phyloP scores from a whole-genome alignment of 2,888 invertebrate genomes.

The Tachina fera region DNA sequence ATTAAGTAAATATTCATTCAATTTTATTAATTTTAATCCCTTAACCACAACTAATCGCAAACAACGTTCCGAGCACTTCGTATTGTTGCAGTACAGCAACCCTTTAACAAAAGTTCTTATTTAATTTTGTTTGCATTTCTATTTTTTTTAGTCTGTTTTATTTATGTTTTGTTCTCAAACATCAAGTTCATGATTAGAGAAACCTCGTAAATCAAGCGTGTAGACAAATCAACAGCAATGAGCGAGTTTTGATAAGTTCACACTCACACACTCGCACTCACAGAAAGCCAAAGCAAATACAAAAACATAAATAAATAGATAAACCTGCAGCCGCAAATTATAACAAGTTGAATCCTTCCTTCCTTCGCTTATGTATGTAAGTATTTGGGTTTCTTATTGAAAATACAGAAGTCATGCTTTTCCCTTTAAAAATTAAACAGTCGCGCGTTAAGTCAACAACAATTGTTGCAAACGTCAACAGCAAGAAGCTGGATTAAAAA shows the following conservation, averaged over 20 bases:
- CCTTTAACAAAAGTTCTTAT: constrained; percentile 29
- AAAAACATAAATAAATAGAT: constrained; percentile 25
- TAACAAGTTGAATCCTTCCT: constrained; percentile 56
- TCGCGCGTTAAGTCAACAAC: constrained; percentile 62
- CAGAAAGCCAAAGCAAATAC: constrained; percentile 6
- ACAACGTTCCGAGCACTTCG: constrained; percentile 32
- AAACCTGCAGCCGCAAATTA: constrained; percentile 65
- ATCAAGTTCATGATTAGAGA: constrained; percentile 65
- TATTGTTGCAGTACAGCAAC: constrained; percentile 45
- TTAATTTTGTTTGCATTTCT: constrained; percentile 46
- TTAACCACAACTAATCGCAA: constrained; percentile 68
- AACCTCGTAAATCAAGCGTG: constrained; percentile 68
- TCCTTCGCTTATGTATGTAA: background rate
- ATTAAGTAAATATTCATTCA: constrained; percentile 69
- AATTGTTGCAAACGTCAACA: constrained; percentile 58
- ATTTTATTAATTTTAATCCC: constrained; percentile 71
- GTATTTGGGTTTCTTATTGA: constrained; percentile 33
- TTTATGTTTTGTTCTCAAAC: background rate
- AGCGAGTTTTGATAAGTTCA: constrained; percentile 48
- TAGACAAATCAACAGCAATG: constrained; percentile 66
- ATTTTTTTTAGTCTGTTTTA: constrained; percentile 6
- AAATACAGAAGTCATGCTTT: constrained; percentile 34
- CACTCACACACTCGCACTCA: constrained; percentile 1
- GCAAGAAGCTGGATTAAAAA: background rate
- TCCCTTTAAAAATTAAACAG: constrained; percentile 48